Evolutionary conservation across 1,140 invertebrate genomes (phyloP).

Genomic region (Papilio polyxenes): DNA sequence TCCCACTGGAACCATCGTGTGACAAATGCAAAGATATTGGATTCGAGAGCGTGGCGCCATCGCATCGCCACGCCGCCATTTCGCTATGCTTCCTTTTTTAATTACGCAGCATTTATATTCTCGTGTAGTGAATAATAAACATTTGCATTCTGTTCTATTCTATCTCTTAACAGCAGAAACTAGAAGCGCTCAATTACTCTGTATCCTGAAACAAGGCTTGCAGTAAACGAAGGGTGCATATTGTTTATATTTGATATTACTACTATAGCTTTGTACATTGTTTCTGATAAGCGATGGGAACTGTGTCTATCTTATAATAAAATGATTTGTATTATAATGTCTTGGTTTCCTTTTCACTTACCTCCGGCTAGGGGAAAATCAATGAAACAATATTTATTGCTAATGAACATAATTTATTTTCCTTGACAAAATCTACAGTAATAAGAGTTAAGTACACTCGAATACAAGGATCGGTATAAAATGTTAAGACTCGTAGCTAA

Average conservation of each 20-base stretch:
- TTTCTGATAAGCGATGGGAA: conserved; percentile 82
- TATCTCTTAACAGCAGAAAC: conserved; percentile 76
- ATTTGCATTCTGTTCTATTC: conserved; percentile 78
- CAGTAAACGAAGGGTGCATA: conserved; percentile 81
- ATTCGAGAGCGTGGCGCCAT: conserved; percentile 46
- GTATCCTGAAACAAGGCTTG: conserved; percentile 80
- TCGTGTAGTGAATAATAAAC: conserved; percentile 77
- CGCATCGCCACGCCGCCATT: conserved; percentile 57
- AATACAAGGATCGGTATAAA: conserved; percentile 80
- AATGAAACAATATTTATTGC: conserved; percentile 51
- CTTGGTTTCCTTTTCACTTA: conserved; percentile 56
- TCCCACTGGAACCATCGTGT: conserved; percentile 80
- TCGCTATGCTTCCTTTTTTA: conserved; percentile 75
- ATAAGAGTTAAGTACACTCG: conserved; percentile 79
- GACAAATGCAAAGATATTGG: conserved; percentile 56
- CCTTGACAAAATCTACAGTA: conserved; percentile 81
- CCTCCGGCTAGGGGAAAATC: conserved; percentile 45
- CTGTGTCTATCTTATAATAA: conserved; percentile 82
- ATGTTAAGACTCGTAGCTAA: conserved; percentile 76
- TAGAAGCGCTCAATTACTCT: conserved; percentile 81
- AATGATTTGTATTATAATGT: conserved; percentile 81
- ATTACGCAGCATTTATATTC: conserved; percentile 74
- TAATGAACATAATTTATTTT: conserved; percentile 80
- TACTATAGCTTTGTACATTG: conserved; percentile 82
- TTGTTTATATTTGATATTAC: conserved; percentile 82